phyloP scores from a whole-genome alignment of 2,888 invertebrate species.

The Cantharis rufa region DNA sequence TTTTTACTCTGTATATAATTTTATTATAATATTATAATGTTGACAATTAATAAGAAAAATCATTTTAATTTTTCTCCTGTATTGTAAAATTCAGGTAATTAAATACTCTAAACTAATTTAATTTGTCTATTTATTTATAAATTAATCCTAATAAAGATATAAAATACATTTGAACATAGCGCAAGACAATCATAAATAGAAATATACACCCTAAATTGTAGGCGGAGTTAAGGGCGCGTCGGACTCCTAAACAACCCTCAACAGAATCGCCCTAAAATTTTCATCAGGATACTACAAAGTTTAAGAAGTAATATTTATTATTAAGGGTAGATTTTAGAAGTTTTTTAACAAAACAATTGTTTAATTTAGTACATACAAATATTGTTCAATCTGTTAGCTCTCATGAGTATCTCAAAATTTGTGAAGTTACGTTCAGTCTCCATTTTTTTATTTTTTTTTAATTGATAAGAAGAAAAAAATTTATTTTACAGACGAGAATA shows the following conservation, averaged over 20 bases:
- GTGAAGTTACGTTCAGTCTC: not conserved
- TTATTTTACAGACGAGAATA: too few species aligned
- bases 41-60: too few species aligned
- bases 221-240: conserved; percentile 23
- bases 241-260: conserved; percentile 13
- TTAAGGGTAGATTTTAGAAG: not conserved
- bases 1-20: too few species aligned
- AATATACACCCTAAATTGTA: conserved; percentile 6
- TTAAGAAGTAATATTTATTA: not conserved
- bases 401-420: not conserved
- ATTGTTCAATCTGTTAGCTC: not conserved
- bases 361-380: too few species aligned
- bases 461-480: too few species aligned
- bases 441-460: too few species aligned
- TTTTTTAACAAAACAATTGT: too few species aligned
- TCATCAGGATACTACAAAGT: conserved; percentile 12
- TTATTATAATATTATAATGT: too few species aligned
- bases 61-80: too few species aligned
- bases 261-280: conserved; percentile 15
- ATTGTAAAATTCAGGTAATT: too few species aligned
- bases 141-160: not conserved
- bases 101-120: too few species aligned
- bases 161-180: not conserved
- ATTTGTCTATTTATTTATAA: too few species aligned
- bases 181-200: conserved; percentile 5